phyloP scores from a whole-genome alignment of 1,140 invertebrate genomes.

The Medauroidea extradentata region DNA sequence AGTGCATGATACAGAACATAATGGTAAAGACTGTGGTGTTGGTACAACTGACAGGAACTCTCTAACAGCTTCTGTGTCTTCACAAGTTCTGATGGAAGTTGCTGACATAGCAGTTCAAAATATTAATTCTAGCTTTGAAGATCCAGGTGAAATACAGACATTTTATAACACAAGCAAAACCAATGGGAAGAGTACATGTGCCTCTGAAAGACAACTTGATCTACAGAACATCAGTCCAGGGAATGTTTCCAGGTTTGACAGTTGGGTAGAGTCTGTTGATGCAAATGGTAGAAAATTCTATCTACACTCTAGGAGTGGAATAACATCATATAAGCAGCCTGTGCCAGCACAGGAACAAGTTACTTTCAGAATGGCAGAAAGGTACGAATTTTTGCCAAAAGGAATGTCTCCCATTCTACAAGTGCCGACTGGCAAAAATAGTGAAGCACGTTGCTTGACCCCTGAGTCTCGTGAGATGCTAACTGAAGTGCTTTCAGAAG shows the following conservation, averaged over 20 bases:
- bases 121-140: too few species aligned
- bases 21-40: too few species aligned
- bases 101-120: background rate
- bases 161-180: too few species aligned
- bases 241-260: background rate
- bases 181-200: too few species aligned
- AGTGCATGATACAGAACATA: too few species aligned
- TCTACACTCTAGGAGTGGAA: conserved; percentile 2
- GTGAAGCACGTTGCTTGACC: conserved; percentile 27
- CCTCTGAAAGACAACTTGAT: too few species aligned
- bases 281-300: background rate
- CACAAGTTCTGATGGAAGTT: background rate
- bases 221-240: background rate
- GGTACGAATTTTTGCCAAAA: conserved; percentile 41
- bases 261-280: conserved; percentile 1
- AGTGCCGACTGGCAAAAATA: conserved; percentile 27
- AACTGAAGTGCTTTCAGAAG: background rate
- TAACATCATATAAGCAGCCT: background rate
- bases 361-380: conserved; percentile 24
- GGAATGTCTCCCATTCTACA: conserved; percentile 40
- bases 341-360: background rate
- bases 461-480: conserved; percentile 8
- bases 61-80: background rate
- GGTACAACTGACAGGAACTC: too few species aligned
- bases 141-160: too few species aligned